Percentiles rank a stretch among this genome's conserved stretches.
These are phyloP conservation scores for Machimus rusticus DNA, from an alignment of 2,888 invertebrate species.

Conservation along the genomic window DNA sequence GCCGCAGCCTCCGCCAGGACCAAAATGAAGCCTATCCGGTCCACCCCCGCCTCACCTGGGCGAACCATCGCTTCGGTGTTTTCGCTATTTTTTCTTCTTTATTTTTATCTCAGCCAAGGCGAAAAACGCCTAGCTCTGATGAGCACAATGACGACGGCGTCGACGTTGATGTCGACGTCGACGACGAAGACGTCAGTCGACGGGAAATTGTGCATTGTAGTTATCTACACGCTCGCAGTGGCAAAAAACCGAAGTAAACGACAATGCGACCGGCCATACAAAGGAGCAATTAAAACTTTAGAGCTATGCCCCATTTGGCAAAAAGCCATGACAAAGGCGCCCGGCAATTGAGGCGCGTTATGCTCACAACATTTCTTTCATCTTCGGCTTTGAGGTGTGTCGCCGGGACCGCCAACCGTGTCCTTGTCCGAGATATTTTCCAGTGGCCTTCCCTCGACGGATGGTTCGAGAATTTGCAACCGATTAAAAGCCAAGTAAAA, in stretches of 20 bases:
- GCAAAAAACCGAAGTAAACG: not conserved
- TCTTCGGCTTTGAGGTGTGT: not conserved
- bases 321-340: not conserved
- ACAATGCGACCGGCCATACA: not conserved
- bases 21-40: not conserved
- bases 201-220: not conserved
- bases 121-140: not conserved
- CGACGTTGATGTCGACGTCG: not conserved
- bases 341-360: not conserved
- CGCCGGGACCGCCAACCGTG: not conserved
- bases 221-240: not conserved
- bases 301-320: not conserved
- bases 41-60: not conserved
- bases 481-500: not conserved
- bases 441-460: not conserved
- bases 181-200: not conserved
- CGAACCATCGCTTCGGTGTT: not conserved
- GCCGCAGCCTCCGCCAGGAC: not conserved
- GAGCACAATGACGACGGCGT: not conserved
- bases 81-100: not conserved
- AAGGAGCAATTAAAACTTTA: constrained; percentile 22
- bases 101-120: not conserved
- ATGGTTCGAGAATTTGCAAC: not conserved
- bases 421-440: not conserved
- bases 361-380: not conserved